A percentile compares a stretch with the other conserved stretches of the same genome.
These are phyloP conservation scores for Notolepis coatsorum DNA, from an alignment of 2,797 vertebrate genomes.

Conservation along the genomic window DNA sequence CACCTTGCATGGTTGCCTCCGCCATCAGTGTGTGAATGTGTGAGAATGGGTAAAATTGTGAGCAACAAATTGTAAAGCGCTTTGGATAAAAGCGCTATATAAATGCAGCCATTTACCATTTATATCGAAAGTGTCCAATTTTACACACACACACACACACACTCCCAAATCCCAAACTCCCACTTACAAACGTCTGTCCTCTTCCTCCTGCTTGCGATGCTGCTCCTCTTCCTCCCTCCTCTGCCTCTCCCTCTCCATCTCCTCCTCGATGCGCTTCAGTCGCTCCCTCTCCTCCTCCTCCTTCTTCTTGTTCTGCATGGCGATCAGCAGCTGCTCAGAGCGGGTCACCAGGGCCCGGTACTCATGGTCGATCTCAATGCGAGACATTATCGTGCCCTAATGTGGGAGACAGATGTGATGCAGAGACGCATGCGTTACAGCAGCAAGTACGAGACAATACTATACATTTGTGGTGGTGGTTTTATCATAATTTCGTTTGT, in stretches of 20 bases:
- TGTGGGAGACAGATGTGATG: not conserved
- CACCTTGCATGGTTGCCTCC: too few species aligned
- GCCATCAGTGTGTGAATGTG: too few species aligned
- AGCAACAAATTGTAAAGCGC: too few species aligned
- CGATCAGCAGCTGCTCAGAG: constrained; percentile 89
- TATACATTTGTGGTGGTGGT: too few species aligned
- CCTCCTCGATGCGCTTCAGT: constrained; percentile 90
- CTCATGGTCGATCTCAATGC: constrained; percentile 90
- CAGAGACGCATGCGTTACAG: too few species aligned
- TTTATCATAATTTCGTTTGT: too few species aligned
- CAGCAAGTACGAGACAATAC: too few species aligned
- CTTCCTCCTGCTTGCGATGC: constrained; percentile 87
- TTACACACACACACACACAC: too few species aligned
- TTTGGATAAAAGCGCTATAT: too few species aligned
- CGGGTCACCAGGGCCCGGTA: constrained; percentile 87
- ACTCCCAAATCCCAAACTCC: not conserved
- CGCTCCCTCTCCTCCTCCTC: constrained; percentile 94
- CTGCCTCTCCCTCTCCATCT: constrained; percentile 92
- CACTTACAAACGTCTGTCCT: constrained; percentile 90
- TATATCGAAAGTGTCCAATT: not conserved
- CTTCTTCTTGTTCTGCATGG: constrained; percentile 93
- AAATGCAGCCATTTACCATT: too few species aligned
- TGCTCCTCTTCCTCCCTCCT: constrained; percentile 90
- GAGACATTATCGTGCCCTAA: constrained; percentile 88
- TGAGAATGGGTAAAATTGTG: too few species aligned